Evolutionary conservation across 2,797 vertebrate genomes (phyloP).

Genomic region (Allenopithecus nigroviridis): DNA sequence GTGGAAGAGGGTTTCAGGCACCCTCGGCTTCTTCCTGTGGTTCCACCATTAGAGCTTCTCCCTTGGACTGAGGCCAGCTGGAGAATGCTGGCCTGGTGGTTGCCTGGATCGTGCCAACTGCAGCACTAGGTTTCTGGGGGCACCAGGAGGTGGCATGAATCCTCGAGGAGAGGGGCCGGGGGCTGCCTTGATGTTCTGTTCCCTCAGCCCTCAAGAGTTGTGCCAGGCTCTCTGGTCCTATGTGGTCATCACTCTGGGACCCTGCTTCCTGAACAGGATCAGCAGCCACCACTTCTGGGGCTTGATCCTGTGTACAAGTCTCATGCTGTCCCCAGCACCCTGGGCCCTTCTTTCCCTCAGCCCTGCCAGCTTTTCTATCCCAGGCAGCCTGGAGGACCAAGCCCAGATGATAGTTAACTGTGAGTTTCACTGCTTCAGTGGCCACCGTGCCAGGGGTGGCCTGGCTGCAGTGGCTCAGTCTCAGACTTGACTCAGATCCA

Average conservation of each 20-base stretch:
- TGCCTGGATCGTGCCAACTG: background rate
- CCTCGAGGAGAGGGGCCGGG: background rate
- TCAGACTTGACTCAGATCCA: background rate
- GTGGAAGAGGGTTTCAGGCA: background rate
- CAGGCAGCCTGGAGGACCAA: constrained; percentile 43
- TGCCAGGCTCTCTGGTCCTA: constrained; percentile 87
- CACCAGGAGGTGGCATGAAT: background rate
- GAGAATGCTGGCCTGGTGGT: background rate
- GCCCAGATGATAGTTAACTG: constrained; percentile 79
- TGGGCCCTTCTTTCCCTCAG: constrained; percentile 87
- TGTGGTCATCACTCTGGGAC: constrained; percentile 85
- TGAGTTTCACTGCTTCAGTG: constrained; percentile 86
- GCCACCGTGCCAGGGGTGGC: background rate
- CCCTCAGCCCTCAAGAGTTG: constrained; percentile 75
- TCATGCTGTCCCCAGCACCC: constrained; percentile 70
- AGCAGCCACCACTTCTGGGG: constrained; percentile 86
- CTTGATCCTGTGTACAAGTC: constrained; percentile 83
- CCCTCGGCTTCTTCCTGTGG: background rate
- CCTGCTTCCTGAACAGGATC: constrained; percentile 89
- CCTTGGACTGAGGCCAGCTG: background rate
- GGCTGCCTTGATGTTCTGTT: background rate
- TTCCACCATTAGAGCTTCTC: background rate
- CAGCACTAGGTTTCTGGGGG: background rate
- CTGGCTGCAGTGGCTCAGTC: background rate
- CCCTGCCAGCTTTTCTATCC: constrained; percentile 83